These are phyloP conservation scores for Emydoidea blandingii DNA, from an alignment of 2,797 vertebrate species.

Conservation along the genomic window DNA sequence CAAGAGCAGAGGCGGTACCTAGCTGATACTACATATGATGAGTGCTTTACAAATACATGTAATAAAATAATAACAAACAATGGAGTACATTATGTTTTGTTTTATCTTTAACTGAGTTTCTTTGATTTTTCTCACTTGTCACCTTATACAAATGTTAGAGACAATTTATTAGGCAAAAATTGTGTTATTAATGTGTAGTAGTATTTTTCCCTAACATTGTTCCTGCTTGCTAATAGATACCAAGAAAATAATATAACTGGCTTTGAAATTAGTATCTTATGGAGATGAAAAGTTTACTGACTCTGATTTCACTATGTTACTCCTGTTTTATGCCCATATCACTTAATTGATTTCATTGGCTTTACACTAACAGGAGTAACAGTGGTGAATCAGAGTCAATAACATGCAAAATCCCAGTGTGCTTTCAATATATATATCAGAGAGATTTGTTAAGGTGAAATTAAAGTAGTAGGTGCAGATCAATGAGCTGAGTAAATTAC, in stretches of 20 bases:
- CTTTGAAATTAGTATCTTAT: not conserved
- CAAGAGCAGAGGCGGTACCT: not conserved
- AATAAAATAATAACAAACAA: not conserved
- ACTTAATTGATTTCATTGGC: not conserved
- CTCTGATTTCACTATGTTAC: not conserved
- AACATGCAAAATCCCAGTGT: not conserved
- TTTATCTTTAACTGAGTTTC: not conserved
- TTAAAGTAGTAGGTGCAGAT: not conserved
- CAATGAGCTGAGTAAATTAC: too few relatives aligned
- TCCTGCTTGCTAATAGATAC: not conserved
- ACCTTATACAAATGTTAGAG: not conserved
- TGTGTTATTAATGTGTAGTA: not conserved
- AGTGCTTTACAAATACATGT: constrained; percentile 13
- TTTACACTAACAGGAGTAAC: not conserved
- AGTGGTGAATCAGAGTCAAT: not conserved
- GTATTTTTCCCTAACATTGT: not conserved
- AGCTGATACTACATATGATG: not conserved
- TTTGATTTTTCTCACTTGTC: not conserved
- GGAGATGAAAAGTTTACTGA: not conserved
- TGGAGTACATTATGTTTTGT: too few relatives aligned
- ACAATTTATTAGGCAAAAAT: not conserved
- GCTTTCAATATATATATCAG: not conserved
- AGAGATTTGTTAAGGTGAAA: not conserved
- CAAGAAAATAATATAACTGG: constrained; percentile 5
- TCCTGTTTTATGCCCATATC: not conserved